Evolutionary conservation across 2,797 vertebrate species (phyloP), one percentile per base, ranked within the genome.

Genomic region (Pampus argenteus): DNA sequence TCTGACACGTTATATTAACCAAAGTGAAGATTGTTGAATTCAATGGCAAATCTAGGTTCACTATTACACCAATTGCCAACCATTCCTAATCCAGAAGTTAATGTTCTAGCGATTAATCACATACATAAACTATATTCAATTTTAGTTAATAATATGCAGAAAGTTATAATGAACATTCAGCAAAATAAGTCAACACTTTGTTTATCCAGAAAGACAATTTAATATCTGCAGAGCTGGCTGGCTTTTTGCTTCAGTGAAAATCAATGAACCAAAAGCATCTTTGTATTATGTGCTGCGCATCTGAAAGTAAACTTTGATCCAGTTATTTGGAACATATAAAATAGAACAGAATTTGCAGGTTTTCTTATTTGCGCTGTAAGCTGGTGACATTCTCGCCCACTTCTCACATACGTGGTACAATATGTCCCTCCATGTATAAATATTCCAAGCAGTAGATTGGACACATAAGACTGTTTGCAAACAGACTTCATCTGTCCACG

Each of bases 381-480:
- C 38, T n/a, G 36, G 42, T 26, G 22, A 48, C n/a, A 9, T 31
- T 34, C 15, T 42, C 17, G 26, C 2, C 25, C 40, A 34, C 40
- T 45, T 18, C 13, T 34, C 14, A 18, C 9, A 40, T 56, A 29
- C n/a, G n/a, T n/a, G n/a, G n/a, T n/a, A 11, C 2, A 14, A 10
- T 13, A n/a, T 15, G 42, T 47, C 4, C 1, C n/a, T 31, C 15
- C 31, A 42, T 71, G 4, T 28, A 26, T 57, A 23, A 20, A 42
- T n/a, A 23, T 22, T 44, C 22, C 22, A 18, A 29, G 31, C 25
- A 15, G 15, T 25, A 23, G 38, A 78, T 48, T 47, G 26, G 26
- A 40, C 38, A 31, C 49, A n/a, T 47, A 45, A n/a, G 54, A 49
- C 69, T 67, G 55, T 82, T 77, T 80, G 45, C 34, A 61, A 51